Base-by-base conservation (phyloP, 2,888 invertebrate genomes). In the Eugnorisma glareosa region DNA sequence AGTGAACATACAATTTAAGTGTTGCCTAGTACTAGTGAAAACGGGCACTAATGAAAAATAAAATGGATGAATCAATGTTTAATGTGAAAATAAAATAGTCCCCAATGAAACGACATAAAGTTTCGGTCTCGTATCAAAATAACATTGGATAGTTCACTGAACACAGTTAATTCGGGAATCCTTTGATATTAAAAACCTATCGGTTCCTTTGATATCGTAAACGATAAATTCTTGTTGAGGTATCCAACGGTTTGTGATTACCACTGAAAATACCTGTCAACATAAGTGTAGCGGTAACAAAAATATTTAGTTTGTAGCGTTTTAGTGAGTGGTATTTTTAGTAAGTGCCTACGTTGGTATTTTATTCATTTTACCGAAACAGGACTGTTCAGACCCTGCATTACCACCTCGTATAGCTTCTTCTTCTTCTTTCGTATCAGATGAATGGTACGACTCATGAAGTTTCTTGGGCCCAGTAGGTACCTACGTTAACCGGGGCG, bases 101-200 rank as follows among this genome's bases (percentile, higher is more conserved):
- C 5, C 24, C 35, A 61, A 45, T 15, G 21, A 43, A n/a, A 64
- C n/a, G 64, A 64, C 11, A 69, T 21, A 57, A 24, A 57, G 15
- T 61, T 57, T 45, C 45, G 1, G 21, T 54, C 21, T 64, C 48
- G 28, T 67, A 73, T 54, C 51, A 48, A 81, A 81, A 81, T 78
- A 76, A 64, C 43, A 72, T 86, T 63, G 45, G 59, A 85, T 82
- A 85, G 85, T 87, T 86, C 67, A 80, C 61, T 37, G 84, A 76
- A 75, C 77, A 85, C 72, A 59, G 68, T 77, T 78, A 77, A 82
- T 87, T 70, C 66, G 57, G 40, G 43, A 59, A 59, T 48, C 70
- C 75, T 87, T 87, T 87, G 82, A 85, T 71, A 86, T 82, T 82
- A 77, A 80, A 85, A 86, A 75, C 85, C 54, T 73, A 86, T 82